phyloP scores from a whole-genome alignment of 2,797 vertebrate species.

The Odontamblyopus rebecca region DNA sequence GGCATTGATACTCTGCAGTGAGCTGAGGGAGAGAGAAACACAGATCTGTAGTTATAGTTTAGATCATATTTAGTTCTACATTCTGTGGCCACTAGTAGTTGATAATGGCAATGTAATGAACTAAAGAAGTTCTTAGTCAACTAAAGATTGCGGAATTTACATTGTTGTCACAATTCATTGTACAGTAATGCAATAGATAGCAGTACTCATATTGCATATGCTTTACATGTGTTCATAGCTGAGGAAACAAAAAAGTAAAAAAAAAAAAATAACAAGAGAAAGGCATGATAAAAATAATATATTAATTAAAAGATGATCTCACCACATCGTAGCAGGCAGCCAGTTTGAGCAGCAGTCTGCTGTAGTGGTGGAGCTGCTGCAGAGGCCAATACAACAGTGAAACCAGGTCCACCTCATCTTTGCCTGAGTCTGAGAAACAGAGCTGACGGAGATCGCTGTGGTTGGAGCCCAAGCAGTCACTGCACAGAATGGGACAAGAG shows the following conservation, averaged over 20 bases:
- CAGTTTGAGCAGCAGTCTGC: constrained; percentile 86
- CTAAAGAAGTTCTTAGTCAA: no score
- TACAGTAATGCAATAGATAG: no score
- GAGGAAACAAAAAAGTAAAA: no score
- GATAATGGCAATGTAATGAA: background rate
- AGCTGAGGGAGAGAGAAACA: constrained; percentile 67
- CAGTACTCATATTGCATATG: no score
- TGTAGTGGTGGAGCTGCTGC: constrained; percentile 87
- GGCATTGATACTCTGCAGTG: constrained; percentile 87
- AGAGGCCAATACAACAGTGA: constrained; percentile 88
- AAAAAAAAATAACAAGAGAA: no score
- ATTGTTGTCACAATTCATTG: no score
- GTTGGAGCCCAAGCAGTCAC: constrained; percentile 88
- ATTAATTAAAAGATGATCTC: constrained; percentile 40
- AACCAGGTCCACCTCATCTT: constrained; percentile 76
- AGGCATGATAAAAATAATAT: no score
- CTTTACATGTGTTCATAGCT: no score
- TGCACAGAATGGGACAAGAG: constrained; percentile 37
- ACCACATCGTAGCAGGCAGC: constrained; percentile 95
- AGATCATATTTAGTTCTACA: background rate
- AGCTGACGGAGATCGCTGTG: constrained; percentile 80
- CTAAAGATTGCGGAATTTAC: no score
- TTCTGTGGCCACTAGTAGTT: background rate
- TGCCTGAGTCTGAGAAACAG: constrained; percentile 74
- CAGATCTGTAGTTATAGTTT: background rate